Conservation (phyloP, 2,888 invertebrate genomes). For the Scaptomyza parva region DNA sequence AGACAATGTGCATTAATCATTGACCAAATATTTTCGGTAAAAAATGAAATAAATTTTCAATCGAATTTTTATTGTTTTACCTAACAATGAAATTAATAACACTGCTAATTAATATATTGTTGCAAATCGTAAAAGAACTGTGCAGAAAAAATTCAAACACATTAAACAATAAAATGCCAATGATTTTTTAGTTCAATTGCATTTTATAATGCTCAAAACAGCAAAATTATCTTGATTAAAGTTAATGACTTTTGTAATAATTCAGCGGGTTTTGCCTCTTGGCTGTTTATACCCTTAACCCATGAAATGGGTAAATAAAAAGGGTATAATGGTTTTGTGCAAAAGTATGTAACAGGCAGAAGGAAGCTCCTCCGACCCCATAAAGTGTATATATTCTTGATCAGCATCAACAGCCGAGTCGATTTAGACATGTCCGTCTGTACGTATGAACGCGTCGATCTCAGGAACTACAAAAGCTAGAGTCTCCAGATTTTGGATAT, state of each 20-base stretch:
- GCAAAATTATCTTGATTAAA: slow-evolving; percentile 12
- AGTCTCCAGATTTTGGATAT: no score
- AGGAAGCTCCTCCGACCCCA: no score
- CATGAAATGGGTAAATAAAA: no score
- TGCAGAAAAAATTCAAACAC: slow-evolving; percentile 2
- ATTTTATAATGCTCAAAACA: slow-evolving; percentile 7
- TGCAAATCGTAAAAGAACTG: slow-evolving; percentile 3
- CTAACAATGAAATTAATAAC: neutral
- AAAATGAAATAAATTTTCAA: no score
- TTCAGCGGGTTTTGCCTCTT: slow-evolving; percentile 14
- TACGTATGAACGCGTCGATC: no score
- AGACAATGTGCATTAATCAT: no score
- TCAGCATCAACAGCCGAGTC: no score
- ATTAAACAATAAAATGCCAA: slow-evolving; percentile 26
- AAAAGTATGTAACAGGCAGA: no score
- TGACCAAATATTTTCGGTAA: slow-evolving; percentile 38
- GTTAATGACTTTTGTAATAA: slow-evolving; percentile 16
- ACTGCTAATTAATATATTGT: slow-evolving; percentile 15
- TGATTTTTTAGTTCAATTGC: slow-evolving; percentile 17
- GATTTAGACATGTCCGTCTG: no score
- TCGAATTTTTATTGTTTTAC: neutral
- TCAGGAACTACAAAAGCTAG: no score
- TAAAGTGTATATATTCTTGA: no score
- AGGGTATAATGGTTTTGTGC: no score
- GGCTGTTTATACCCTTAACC: neutral